Base-by-base conservation (phyloP, 1,140 invertebrate genomes). In the Liolophura sinensis region DNA sequence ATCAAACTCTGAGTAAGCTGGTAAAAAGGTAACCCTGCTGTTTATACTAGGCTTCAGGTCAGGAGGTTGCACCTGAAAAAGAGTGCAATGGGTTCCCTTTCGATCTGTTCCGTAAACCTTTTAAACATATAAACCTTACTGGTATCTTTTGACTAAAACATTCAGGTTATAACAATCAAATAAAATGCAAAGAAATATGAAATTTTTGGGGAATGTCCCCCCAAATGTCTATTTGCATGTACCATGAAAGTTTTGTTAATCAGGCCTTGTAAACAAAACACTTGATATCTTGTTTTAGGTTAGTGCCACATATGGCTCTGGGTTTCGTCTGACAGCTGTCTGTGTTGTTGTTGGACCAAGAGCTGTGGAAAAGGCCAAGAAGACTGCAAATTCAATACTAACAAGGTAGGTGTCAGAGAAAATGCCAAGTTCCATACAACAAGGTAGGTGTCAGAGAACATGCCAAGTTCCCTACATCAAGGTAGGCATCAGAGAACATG, bases 341-440 rank as follows among this genome's bases (percentile, higher is more conserved):
- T 82, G 78, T 71, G 75, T 78, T 59, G 78, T 88, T 48, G 81
- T 82, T 65, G 87, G 87, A 1, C 83, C 84, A 5, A 81, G 75
- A 48, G 78, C 84, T 31, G 75, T 74, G 62, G 81, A 83, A 50
- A 88, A 88, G 65, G 87, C 78, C n/a, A 70, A 78, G 51, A 84
- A 81, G 71, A 86, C 85, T 24, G 86, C 84, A 22, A 78, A 87
- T 51, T 83, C 85, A 48, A 85, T 87, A 40, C 58, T 87, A 9
- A 79, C 81, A 62, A 82, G 86, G 80, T 84, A 75, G 22, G 60
- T 62, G 27, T 48, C 24, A 11, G 31, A 40, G n/a, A n/a, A n/a
- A n/a, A n/a, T n/a, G n/a, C n/a, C n/a, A n/a, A n/a, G n/a, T n/a
- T n/a, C n/a, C n/a, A n/a, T n/a, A n/a, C n/a, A n/a, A n/a, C n/a